Evolutionary conservation across 2,888 invertebrate species (phyloP).

Genomic region (Thymelicus lineola): DNA sequence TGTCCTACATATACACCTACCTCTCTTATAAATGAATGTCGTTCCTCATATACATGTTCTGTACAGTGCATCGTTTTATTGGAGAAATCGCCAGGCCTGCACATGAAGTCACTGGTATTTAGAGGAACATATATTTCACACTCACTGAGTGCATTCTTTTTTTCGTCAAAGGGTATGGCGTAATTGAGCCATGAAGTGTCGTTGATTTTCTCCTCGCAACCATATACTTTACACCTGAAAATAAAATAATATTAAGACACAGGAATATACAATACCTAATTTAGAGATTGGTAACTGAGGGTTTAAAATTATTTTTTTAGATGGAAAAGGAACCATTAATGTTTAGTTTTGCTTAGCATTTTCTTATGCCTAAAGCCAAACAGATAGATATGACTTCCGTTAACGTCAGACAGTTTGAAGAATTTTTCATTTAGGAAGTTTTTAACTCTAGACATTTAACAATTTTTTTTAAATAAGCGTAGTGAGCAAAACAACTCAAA

Average conservation of each 20-base stretch:
- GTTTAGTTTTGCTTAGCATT: no score
- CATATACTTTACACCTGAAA: slow-evolving; percentile 69
- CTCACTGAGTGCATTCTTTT: slow-evolving; percentile 50
- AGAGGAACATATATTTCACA: slow-evolving; percentile 60
- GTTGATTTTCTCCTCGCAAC: slow-evolving; percentile 73
- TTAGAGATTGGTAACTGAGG: no score
- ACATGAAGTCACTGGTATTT: slow-evolving; percentile 54
- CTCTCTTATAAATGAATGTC: slow-evolving; percentile 73
- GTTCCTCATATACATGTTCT: slow-evolving; percentile 66
- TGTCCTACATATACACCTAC: slow-evolving; percentile 48
- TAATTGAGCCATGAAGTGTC: slow-evolving; percentile 75
- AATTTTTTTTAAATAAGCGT: no score
- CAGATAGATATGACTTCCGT: no score
- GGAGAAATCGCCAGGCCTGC: slow-evolving; percentile 62
- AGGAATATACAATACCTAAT: no score
- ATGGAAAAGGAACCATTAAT: no score
- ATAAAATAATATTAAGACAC: slow-evolving; percentile 5
- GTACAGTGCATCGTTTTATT: slow-evolving; percentile 65
- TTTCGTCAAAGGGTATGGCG: slow-evolving; percentile 63
- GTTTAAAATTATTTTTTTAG: no score
- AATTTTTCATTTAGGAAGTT: no score
- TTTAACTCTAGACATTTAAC: no score
- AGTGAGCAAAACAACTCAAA: no score
- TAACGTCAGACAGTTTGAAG: no score
- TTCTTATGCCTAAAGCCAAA: no score